phyloP scores from a whole-genome alignment of 2,113 vertebrate genomes.

The Lophura nycthemera region DNA sequence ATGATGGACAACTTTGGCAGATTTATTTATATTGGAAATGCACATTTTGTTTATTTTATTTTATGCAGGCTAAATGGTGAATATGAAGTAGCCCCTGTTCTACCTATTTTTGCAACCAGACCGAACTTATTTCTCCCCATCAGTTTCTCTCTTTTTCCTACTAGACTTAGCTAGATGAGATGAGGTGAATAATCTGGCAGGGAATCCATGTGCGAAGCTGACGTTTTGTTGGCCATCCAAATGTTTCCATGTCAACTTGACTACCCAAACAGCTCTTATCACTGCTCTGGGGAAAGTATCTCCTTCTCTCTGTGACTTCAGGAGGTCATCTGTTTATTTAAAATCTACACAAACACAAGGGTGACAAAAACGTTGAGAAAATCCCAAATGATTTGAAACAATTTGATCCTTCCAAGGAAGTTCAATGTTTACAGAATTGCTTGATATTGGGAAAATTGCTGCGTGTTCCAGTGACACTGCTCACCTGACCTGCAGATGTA shows the following conservation, averaged over 20 bases:
- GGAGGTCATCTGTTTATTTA: neutral
- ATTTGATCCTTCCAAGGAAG: neutral
- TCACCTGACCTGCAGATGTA: constrained; percentile 36
- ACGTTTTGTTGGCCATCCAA: neutral
- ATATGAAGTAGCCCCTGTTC: neutral
- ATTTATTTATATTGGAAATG: neutral
- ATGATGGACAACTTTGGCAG: too few relatives aligned
- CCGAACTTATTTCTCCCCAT: neutral
- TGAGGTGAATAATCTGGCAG: neutral
- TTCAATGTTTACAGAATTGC: neutral
- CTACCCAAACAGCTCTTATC: neutral
- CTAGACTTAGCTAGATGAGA: neutral
- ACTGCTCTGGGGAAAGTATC: fast-evolving
- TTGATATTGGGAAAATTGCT: neutral
- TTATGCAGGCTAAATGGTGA: neutral
- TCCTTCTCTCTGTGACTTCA: neutral
- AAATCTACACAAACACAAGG: neutral
- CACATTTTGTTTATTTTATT: neutral
- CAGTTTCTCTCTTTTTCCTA: neutral
- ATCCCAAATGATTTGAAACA: neutral
- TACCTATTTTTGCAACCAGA: neutral
- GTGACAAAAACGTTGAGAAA: neutral
- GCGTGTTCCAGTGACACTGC: neutral
- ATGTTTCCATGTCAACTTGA: neutral
- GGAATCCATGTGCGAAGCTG: neutral